phyloP scores from a whole-genome alignment of 1,140 invertebrate species.

The Drosophila burlai region DNA sequence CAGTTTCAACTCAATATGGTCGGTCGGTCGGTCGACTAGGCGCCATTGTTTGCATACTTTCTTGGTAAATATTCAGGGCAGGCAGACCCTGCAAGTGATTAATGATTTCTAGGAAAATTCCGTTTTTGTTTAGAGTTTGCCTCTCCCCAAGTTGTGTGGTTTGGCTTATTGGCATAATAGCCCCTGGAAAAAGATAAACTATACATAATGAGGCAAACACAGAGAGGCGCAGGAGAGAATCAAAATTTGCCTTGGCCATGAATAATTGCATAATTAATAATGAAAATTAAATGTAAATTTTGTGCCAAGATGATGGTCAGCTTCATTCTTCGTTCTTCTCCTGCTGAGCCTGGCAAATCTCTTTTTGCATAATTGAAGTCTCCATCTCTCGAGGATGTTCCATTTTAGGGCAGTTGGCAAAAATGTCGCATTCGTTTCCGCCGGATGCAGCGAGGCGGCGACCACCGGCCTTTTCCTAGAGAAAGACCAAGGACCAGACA shows the following conservation, averaged over 20 bases:
- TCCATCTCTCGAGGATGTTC: conserved; percentile 50
- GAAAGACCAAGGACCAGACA: conserved; percentile 32
- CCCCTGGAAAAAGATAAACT: conserved; percentile 51
- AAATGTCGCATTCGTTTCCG: conserved; percentile 68
- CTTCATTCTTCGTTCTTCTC: neutral
- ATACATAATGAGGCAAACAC: conserved; percentile 70
- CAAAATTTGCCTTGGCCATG: conserved; percentile 60
- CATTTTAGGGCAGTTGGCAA: conserved; percentile 56
- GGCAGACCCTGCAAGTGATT: conserved; percentile 57
- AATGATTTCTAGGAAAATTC: conserved; percentile 53
- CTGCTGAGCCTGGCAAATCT: conserved; percentile 52
- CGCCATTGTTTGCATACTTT: conserved; percentile 55
- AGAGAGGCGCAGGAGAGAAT: conserved; percentile 29
- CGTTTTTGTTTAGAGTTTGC: conserved; percentile 30
- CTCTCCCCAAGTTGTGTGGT: conserved; percentile 27
- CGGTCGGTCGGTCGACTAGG: neutral
- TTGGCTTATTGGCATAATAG: conserved; percentile 79
- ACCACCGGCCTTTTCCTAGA: conserved; percentile 23
- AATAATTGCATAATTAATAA: conserved; percentile 79
- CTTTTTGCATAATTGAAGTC: conserved; percentile 78
- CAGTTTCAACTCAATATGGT: conserved; percentile 17
- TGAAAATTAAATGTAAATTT: conserved; percentile 78
- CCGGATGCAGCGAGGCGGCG: conserved; percentile 41
- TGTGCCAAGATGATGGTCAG: conserved; percentile 14
- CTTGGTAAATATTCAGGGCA: conserved; percentile 29